Percentiles rank a stretch among this genome's conserved stretches.
Conservation (phyloP, 2,797 vertebrate species). For the Hemibagrus guttatus region DNA sequence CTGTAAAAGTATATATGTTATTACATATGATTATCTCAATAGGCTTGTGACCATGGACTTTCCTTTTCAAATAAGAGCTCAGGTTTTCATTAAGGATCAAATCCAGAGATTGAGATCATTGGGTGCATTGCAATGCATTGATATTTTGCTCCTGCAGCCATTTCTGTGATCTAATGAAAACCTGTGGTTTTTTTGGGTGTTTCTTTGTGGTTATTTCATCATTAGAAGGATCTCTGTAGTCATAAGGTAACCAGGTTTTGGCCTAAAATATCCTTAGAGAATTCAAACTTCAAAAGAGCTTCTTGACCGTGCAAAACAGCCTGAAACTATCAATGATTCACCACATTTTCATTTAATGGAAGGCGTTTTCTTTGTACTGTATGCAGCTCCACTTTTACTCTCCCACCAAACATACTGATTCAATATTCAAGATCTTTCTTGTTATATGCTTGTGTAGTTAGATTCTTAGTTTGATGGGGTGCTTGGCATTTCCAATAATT, state of each 20-base stretch:
- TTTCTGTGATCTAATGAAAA: conserved; percentile 3
- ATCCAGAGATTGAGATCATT: not conserved
- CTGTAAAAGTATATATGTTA: not conserved
- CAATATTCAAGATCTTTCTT: not conserved
- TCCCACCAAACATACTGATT: not conserved
- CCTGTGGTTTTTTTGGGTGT: not conserved
- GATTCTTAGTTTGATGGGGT: not conserved
- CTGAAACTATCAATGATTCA: not conserved
- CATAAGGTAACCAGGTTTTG: not conserved
- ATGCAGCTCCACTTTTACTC: not conserved
- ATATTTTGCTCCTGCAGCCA: not conserved
- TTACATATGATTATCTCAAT: not conserved
- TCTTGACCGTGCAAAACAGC: not conserved
- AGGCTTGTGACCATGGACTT: not conserved
- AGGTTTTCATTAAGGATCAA: not conserved
- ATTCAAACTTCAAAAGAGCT: not conserved
- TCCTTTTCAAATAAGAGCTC: not conserved
- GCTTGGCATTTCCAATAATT: not conserved
- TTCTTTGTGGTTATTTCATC: not conserved
- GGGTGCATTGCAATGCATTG: not conserved
- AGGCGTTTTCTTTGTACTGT: not conserved
- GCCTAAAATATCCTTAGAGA: not conserved
- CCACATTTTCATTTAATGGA: conserved; percentile 5
- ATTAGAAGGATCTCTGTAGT: not conserved
- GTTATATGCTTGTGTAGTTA: not conserved